Evolutionary conservation across 1,140 invertebrate species (phyloP).

Genomic region (Scaptomyza graminum): DNA sequence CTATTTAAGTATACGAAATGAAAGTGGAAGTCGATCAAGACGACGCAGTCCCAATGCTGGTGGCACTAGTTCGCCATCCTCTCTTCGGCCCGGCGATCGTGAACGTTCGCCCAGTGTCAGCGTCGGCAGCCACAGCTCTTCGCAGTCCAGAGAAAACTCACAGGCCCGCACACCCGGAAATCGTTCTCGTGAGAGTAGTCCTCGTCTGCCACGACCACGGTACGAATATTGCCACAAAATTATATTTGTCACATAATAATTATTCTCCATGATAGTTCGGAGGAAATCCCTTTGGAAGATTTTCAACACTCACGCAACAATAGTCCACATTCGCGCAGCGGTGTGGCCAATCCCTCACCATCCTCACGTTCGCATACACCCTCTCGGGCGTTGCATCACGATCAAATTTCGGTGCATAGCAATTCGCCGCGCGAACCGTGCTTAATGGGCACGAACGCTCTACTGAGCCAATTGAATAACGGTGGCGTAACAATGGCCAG

Average conservation of each 20-base stretch:
- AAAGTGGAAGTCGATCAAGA: constrained; percentile 74
- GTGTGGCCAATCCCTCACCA: constrained; percentile 50
- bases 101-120: constrained; percentile 71
- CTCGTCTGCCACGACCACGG: constrained; percentile 88
- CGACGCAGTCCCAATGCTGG: constrained; percentile 67
- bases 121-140: constrained; percentile 66
- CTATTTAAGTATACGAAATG: constrained; percentile 72
- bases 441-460: constrained; percentile 48
- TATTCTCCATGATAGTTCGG: constrained; percentile 84
- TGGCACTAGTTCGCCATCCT: constrained; percentile 47
- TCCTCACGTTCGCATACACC: constrained; percentile 80
- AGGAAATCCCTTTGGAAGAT: constrained; percentile 94
- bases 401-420: constrained; percentile 84
- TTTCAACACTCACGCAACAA: constrained; percentile 85
- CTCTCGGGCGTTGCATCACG: constrained; percentile 80
- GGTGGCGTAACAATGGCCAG: constrained; percentile 53
- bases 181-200: constrained; percentile 88
- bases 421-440: constrained; percentile 69
- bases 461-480: constrained; percentile 65
- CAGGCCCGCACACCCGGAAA: constrained; percentile 72
- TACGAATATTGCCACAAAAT: constrained; percentile 27
- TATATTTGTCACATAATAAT: too few relatives aligned
- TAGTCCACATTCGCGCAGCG: constrained; percentile 70
- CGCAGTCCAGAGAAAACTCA: constrained; percentile 72
- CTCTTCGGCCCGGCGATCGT: constrained; percentile 49